These are phyloP conservation scores for Sogatella furcifera DNA, from an alignment of 1,140 invertebrate species.

Conservation along the genomic window DNA sequence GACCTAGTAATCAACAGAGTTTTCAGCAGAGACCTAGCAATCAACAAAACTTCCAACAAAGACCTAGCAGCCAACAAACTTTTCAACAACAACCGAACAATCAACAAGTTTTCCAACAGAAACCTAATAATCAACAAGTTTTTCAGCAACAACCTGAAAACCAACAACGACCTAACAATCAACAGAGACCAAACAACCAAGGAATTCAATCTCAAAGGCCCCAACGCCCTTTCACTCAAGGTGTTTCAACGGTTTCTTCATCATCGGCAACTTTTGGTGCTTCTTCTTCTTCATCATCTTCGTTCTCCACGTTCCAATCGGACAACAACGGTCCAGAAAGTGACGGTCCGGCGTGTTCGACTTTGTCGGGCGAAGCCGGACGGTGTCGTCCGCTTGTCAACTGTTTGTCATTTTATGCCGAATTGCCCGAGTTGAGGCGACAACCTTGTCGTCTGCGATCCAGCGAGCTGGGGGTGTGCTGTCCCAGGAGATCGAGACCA, in stretches of 20 bases:
- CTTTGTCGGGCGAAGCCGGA: slow-evolving; percentile 25
- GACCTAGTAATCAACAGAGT: background rate
- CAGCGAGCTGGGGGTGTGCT: slow-evolving; percentile 35
- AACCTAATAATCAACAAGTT: background rate
- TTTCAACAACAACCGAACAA: background rate
- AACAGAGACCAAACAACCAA: background rate
- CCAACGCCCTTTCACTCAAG: background rate
- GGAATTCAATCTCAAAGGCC: background rate
- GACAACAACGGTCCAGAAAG: background rate
- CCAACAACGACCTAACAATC: background rate
- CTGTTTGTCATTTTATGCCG: slow-evolving; percentile 37
- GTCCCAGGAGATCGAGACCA: slow-evolving; percentile 23
- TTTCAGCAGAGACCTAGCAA: background rate
- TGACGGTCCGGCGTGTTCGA: slow-evolving; percentile 18
- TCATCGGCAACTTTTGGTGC: background rate
- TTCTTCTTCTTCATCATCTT: background rate
- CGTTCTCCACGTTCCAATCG: background rate
- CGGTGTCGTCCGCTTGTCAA: slow-evolving; percentile 33
- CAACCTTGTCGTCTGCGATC: slow-evolving; percentile 32
- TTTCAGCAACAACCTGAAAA: background rate
- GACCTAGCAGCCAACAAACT: background rate
- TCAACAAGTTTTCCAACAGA: slow-evolving; percentile 5
- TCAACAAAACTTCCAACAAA: too few relatives aligned
- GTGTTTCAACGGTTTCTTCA: background rate
- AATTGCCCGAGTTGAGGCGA: slow-evolving; percentile 33